phyloP scores from a whole-genome alignment of 2,113 vertebrate species.

The Pogonocichla stellata region DNA sequence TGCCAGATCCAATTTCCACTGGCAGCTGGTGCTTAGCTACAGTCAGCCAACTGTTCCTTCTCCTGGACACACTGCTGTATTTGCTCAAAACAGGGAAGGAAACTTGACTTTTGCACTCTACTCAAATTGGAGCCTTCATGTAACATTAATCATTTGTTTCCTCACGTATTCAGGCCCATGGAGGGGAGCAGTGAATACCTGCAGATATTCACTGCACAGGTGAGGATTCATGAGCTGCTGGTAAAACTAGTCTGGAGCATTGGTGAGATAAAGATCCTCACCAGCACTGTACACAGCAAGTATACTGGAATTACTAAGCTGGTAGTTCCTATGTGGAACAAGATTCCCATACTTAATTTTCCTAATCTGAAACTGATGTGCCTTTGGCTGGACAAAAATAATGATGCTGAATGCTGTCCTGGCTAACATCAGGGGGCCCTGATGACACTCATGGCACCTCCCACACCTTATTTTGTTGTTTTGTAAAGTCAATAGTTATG shows the following conservation, averaged over 20 bases:
- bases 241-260: neutral
- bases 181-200: neutral
- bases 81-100: neutral
- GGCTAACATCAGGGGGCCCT: neutral
- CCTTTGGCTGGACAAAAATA: neutral
- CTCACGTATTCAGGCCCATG: fast-evolving
- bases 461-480: neutral
- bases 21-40: neutral
- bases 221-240: fast-evolving
- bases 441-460: neutral
- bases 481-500: constrained; percentile 58
- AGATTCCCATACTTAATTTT: neutral
- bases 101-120: neutral
- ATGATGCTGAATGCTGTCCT: neutral
- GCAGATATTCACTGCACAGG: neutral
- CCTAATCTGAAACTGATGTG: neutral
- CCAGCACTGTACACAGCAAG: too few species aligned
- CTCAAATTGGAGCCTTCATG: neutral
- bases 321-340: fast-evolving
- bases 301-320: neutral
- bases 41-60: neutral
- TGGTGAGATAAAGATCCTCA: neutral
- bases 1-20: fast-evolving
- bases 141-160: neutral
- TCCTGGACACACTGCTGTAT: neutral